phyloP scores from a whole-genome alignment of 2,888 invertebrate species.

The Leptopilina drosophilae region DNA sequence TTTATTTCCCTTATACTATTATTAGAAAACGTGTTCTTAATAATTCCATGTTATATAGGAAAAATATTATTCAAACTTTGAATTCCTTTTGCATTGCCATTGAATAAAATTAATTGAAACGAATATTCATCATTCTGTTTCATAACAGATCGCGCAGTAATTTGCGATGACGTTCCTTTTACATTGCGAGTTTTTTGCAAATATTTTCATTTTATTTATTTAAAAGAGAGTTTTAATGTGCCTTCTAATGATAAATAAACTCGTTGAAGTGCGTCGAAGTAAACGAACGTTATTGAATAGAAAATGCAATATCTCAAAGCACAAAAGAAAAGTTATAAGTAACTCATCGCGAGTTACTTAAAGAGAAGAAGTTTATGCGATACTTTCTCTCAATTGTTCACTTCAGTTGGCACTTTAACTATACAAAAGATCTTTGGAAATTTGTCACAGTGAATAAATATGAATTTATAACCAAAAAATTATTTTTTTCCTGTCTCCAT shows the following conservation, averaged over 20 bases:
- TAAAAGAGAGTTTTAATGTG: too few species aligned
- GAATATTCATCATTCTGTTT: too few species aligned
- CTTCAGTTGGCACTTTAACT: constrained; percentile 4
- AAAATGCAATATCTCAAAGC: neutral
- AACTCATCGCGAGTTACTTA: neutral
- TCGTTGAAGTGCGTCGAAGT: neutral
- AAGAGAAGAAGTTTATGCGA: constrained; percentile 3
- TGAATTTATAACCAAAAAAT: neutral
- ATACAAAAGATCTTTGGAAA: neutral
- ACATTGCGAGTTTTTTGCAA: too few species aligned
- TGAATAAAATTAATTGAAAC: neutral
- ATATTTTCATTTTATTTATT: too few species aligned
- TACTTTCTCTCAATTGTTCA: constrained; percentile 11
- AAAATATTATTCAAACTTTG: neutral
- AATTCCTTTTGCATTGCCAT: neutral
- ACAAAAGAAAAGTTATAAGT: constrained; percentile 9
- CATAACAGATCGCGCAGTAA: too few species aligned
- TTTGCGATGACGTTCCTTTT: too few species aligned
- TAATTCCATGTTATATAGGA: too few species aligned
- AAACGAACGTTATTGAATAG: neutral
- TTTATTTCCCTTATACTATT: neutral
- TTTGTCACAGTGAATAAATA: neutral
- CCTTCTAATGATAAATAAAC: neutral
- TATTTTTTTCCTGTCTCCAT: too few species aligned
- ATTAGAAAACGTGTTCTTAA: too few species aligned